Evolutionary conservation across 64 coral and sea anemone species (phyloP), one percentile per base, ranked within the genome.

Genomic region (Porites australiensis): DNA sequence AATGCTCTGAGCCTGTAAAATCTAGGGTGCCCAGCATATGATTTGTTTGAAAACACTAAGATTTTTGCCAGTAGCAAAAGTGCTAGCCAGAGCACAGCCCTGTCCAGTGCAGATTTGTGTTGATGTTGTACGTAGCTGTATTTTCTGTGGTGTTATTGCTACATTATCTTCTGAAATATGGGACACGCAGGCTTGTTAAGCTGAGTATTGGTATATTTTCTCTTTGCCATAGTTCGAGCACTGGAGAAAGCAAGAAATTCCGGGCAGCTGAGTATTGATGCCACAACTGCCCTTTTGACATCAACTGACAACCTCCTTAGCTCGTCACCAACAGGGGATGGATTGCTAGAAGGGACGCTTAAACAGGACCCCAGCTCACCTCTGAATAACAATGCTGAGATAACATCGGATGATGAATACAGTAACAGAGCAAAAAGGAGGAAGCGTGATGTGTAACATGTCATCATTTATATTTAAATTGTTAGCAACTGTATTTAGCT

Each of bases 331-430:
- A 79, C 90, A 16, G 72, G 90, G 7, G 95, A 98, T 44, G 88
- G 49, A 58, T 79, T 98, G 58, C 74, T 98, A 0, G 95, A 98
- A 11, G 72, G 95, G 10, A 68, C 47, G 22, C 59, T 94, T 0
- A 89, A 89, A 66, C 89, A 91, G 16, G 93, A 90, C n/a, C 87
- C 55, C n/a, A 94, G 63, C 7, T 91, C 92, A 8, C 62, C 95
- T 10, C 82, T 98, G 87, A 98, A 98, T 68, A 98, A 98, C 73
- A 98, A 98, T 94, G 90, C 95, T 12, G 95, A 98, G 53, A 82
- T 86, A 37, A 92, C 92, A 44, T 98, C 95, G 18, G 95, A 98
- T 91, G 95, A 98, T 14, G 95, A 98, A 47, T 98, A 91, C 55
- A 77, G 90, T 8, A 77, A 64, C 62, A 98, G 90, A 86, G 81